phyloP scores from a whole-genome alignment of 2,797 vertebrate genomes.

The Mus caroli region DNA sequence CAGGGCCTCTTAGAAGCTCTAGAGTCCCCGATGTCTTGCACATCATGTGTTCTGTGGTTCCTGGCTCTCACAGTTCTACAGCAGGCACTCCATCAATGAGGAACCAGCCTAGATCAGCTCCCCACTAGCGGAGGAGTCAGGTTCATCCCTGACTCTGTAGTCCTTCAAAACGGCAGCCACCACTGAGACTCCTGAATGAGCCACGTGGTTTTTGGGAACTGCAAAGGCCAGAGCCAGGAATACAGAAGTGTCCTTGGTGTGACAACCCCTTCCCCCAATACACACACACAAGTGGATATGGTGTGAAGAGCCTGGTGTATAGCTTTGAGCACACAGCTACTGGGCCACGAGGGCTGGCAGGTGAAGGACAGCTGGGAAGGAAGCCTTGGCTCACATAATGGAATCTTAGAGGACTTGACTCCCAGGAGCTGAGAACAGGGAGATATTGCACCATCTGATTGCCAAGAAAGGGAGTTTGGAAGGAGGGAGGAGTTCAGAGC shows the following conservation, averaged over 20 bases:
- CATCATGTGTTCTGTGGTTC: rapidly evolving
- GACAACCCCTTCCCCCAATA: too few species aligned
- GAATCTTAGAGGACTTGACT: too few species aligned
- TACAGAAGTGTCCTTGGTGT: not conserved
- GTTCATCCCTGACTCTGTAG: rapidly evolving
- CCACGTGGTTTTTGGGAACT: rapidly evolving
- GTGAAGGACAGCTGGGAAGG: not conserved
- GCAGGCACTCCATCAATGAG: rapidly evolving
- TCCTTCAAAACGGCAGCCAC: not conserved
- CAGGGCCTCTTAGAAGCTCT: not conserved
- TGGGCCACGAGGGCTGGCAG: not conserved
- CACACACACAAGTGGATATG: not conserved
- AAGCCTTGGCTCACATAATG: rapidly evolving
- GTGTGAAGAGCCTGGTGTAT: not conserved
- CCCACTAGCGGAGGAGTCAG: too few species aligned
- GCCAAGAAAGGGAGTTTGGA: not conserved
- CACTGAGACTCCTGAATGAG: not conserved
- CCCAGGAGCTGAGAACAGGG: not conserved
- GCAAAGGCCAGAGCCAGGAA: not conserved
- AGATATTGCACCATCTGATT: rapidly evolving
- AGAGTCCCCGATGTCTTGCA: rapidly evolving
- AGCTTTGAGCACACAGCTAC: not conserved
- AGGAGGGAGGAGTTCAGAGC: not conserved
- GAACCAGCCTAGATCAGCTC: not conserved
- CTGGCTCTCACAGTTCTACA: rapidly evolving